phyloP scores from a whole-genome alignment of 2,888 invertebrate genomes.

The Stegana nigrithorax region DNA sequence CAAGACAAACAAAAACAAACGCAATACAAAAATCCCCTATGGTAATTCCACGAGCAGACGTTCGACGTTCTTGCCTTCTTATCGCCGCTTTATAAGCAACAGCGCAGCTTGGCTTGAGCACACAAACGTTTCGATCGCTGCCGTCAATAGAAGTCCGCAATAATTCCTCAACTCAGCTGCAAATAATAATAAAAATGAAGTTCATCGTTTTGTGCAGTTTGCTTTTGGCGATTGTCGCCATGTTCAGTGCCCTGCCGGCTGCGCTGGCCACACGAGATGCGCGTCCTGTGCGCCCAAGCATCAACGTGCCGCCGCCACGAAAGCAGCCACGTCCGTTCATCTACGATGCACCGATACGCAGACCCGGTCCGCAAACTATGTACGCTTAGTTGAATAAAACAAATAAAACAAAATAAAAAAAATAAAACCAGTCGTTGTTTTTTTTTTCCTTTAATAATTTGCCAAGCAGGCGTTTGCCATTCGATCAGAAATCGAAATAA shows the following conservation, averaged over 20 bases:
- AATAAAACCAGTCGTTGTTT: background rate
- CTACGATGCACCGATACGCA: slow-evolving; percentile 40
- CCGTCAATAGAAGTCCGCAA: background rate
- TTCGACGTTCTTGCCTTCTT: background rate
- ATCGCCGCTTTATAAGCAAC: slow-evolving; percentile 37
- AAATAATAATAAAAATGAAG: slow-evolving; percentile 34
- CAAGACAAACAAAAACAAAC: background rate
- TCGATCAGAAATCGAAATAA: too few relatives aligned
- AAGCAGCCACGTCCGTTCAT: slow-evolving; percentile 29
- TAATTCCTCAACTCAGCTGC: background rate
- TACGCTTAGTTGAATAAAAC: slow-evolving; percentile 36
- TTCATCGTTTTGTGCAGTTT: slow-evolving; percentile 34
- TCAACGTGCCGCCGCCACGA: background rate
- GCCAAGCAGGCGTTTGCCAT: background rate
- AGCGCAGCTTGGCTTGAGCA: background rate
- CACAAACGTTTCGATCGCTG: background rate
- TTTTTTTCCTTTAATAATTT: background rate
- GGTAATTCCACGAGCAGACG: too few relatives aligned
- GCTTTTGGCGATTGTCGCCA: slow-evolving; percentile 30
- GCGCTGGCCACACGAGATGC: slow-evolving; percentile 36
- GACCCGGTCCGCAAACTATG: slow-evolving; percentile 37
- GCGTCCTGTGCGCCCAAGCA: slow-evolving; percentile 29
- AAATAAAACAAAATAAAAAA: background rate
- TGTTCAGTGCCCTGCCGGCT: slow-evolving; percentile 20
- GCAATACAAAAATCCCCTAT: too few relatives aligned